phyloP scores from a whole-genome alignment of 2,888 invertebrate species.

The Apoda limacodes region DNA sequence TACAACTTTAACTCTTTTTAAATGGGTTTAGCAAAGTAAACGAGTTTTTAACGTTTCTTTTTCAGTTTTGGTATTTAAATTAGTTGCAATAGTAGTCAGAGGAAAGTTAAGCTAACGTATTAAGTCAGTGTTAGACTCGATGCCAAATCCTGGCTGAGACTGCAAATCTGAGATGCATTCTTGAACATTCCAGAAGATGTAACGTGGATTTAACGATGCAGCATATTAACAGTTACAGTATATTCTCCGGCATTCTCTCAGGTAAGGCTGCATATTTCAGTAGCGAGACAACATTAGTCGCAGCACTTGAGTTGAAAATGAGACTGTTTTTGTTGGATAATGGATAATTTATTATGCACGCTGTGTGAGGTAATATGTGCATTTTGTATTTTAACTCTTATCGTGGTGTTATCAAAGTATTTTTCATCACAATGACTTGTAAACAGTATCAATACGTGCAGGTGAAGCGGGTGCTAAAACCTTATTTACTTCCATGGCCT shows the following conservation, averaged over 20 bases:
- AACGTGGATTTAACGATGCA: constrained; percentile 61
- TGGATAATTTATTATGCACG: no score
- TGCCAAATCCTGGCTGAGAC: constrained; percentile 56
- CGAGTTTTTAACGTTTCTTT: constrained; percentile 49
- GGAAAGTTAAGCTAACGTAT: constrained; percentile 46
- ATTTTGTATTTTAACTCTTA: no score
- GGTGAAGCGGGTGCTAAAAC: no score
- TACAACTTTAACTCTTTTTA: constrained; percentile 52
- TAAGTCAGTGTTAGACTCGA: constrained; percentile 52
- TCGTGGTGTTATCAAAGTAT: no score
- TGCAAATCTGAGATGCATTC: constrained; percentile 64
- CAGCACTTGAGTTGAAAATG: constrained; percentile 73
- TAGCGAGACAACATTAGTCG: constrained; percentile 64
- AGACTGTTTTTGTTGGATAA: constrained; percentile 65
- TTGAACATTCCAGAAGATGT: constrained; percentile 66
- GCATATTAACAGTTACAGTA: constrained; percentile 64
- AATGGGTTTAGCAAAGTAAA: constrained; percentile 50
- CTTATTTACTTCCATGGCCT: no score
- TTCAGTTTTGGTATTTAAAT: constrained; percentile 30
- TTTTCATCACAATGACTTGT: no score
- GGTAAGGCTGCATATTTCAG: constrained; percentile 63
- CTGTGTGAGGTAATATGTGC: no score
- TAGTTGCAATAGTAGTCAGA: no score
- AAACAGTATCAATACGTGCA: no score
- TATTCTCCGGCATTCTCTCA: constrained; percentile 47